Conservation (phyloP, 1,140 invertebrate species). For the Drosophila ohnishii region DNA sequence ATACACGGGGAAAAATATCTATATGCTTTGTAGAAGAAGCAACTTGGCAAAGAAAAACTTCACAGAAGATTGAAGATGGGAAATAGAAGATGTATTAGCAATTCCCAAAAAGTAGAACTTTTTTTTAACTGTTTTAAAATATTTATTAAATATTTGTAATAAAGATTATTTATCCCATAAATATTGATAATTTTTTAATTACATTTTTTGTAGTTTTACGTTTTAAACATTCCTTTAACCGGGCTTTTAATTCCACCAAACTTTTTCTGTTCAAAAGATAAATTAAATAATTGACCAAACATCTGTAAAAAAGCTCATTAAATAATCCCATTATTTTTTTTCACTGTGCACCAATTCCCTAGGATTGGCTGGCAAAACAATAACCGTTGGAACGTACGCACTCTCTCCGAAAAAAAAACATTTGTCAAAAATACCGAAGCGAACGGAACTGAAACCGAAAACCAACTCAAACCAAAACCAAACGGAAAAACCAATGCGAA, state of each 20-base stretch:
- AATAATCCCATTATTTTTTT: constrained; percentile 1
- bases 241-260: neutral
- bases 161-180: no score
- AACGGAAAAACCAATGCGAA: constrained; percentile 31
- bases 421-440: constrained; percentile 69
- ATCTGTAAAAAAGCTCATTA: neutral
- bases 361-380: constrained; percentile 57
- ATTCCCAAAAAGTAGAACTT: neutral
- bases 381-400: constrained; percentile 44
- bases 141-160: neutral
- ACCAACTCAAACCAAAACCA: constrained; percentile 10
- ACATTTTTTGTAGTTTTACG: no score
- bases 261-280: neutral
- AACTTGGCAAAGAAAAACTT: rapidly evolving
- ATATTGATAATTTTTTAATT: no score
- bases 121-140: neutral
- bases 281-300: neutral
- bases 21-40: neutral
- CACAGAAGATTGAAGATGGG: no score
- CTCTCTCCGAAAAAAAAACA: constrained; percentile 37
- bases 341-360: constrained; percentile 25
- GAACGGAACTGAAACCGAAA: constrained; percentile 14
- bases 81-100: neutral
- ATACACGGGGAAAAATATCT: neutral
- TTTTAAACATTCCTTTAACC: neutral